These are phyloP conservation scores for Achatina immaculata DNA, from an alignment of 1,140 invertebrate genomes.

Conservation along the genomic window DNA sequence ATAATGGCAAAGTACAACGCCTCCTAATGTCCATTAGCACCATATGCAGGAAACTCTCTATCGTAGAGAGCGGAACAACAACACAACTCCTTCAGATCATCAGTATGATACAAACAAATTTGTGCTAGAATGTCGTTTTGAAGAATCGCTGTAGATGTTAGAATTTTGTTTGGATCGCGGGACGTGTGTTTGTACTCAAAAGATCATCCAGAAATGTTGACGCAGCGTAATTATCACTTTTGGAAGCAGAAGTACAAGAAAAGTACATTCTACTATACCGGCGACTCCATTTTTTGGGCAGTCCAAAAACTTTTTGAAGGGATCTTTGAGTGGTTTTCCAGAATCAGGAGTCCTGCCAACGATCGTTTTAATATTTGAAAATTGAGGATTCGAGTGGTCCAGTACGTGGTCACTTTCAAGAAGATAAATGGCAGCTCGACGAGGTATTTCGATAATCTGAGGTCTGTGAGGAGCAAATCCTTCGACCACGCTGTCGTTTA, in stretches of 20 bases:
- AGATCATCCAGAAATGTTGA: constrained; percentile 15
- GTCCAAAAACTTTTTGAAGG: constrained; percentile 45
- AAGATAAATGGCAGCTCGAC: background rate
- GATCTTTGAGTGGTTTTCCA: constrained; percentile 24
- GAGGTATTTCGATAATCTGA: constrained; percentile 20
- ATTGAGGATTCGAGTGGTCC: constrained; percentile 42
- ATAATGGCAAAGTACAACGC: constrained; percentile 76
- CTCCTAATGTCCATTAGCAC: constrained; percentile 52
- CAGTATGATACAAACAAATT: constrained; percentile 52
- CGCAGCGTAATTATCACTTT: no score
- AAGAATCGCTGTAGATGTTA: constrained; percentile 50
- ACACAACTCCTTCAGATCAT: no score
- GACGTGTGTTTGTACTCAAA: background rate
- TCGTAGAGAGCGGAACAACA: no score
- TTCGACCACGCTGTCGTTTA: constrained; percentile 11
- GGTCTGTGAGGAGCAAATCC: constrained; percentile 34
- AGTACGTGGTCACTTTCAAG: constrained; percentile 35
- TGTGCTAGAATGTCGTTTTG: constrained; percentile 28
- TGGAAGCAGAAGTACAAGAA: no score
- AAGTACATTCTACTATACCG: no score
- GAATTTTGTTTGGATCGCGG: constrained; percentile 39
- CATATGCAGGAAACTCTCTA: no score
- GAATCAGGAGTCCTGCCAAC: constrained; percentile 42
- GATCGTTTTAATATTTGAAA: constrained; percentile 50
- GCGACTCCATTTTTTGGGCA: constrained; percentile 45